A percentile compares a stretch with the other conserved stretches of the same genome.
phyloP scores from a whole-genome alignment of 2,888 invertebrate species.

The Nemapogon koenigi region DNA sequence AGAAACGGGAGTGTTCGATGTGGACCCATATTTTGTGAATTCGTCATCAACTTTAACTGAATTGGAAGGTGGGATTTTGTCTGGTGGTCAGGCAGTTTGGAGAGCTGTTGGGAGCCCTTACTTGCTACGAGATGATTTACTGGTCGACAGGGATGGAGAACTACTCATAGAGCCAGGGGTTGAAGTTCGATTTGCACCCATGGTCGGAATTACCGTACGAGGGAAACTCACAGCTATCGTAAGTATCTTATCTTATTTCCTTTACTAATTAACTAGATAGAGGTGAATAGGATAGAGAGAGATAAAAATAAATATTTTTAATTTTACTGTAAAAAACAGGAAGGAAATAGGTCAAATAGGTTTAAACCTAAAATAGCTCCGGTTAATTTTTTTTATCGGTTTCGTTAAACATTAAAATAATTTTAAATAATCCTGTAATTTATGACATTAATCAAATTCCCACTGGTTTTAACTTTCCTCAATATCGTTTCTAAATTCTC shows the following conservation, averaged over 20 bases:
- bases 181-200: slow-evolving; percentile 86
- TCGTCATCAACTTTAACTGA: slow-evolving; percentile 59
- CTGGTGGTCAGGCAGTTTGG: slow-evolving; percentile 63
- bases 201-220: slow-evolving; percentile 91
- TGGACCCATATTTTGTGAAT: slow-evolving; percentile 51
- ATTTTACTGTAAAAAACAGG: too few species aligned
- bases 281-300: background rate
- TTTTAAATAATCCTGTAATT: too few species aligned
- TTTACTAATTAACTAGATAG: background rate
- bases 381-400: too few species aligned
- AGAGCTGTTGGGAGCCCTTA: slow-evolving; percentile 73
- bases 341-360: too few species aligned
- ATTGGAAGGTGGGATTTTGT: slow-evolving; percentile 68
- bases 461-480: too few species aligned
- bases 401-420: too few species aligned
- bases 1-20: slow-evolving; percentile 28
- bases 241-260: slow-evolving; percentile 37
- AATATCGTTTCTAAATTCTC: too few species aligned
- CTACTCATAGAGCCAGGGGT: slow-evolving; percentile 91
- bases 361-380: too few species aligned
- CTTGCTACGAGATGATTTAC: slow-evolving; percentile 78
- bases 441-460: too few species aligned
- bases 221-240: slow-evolving; percentile 91
- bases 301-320: background rate
- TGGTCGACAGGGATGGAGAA: slow-evolving; percentile 79